Conservation (phyloP, 2,113 vertebrate species). For the Plecotus auritus region DNA sequence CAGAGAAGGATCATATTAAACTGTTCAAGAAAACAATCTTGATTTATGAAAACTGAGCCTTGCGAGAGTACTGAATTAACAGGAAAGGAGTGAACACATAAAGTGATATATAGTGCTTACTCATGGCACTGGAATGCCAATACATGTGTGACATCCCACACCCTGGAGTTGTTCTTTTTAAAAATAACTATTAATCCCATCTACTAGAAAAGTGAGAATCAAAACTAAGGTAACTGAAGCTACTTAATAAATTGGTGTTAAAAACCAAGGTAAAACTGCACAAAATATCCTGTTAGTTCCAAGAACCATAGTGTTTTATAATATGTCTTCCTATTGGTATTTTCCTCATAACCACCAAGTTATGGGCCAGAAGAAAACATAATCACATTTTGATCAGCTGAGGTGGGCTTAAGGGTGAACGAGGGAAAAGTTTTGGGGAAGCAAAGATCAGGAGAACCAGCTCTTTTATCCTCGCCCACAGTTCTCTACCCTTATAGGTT, state of each 20-base stretch:
- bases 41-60: constrained; percentile 26
- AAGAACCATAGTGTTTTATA: background rate
- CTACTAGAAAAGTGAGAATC: constrained; percentile 45
- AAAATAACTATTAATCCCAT: constrained; percentile 15
- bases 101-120: background rate
- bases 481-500: background rate
- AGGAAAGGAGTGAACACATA: background rate
- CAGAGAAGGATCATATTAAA: background rate
- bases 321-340: background rate
- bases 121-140: constrained; percentile 48
- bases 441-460: background rate
- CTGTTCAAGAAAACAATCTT: background rate
- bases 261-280: background rate
- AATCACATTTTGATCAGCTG: background rate
- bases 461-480: background rate
- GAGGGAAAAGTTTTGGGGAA: background rate
- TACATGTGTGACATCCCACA: constrained; percentile 46
- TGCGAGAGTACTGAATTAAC: constrained; percentile 7
- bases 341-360: background rate
- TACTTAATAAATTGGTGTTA: constrained; percentile 33
- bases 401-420: background rate
- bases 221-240: constrained; percentile 4
- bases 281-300: background rate
- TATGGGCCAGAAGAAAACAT: background rate
- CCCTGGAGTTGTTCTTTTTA: background rate